Percentiles rank a stretch among this genome's conserved stretches.
These are phyloP conservation scores for Mamestra configurata DNA, from an alignment of 1,140 invertebrate species.

Conservation along the genomic window DNA sequence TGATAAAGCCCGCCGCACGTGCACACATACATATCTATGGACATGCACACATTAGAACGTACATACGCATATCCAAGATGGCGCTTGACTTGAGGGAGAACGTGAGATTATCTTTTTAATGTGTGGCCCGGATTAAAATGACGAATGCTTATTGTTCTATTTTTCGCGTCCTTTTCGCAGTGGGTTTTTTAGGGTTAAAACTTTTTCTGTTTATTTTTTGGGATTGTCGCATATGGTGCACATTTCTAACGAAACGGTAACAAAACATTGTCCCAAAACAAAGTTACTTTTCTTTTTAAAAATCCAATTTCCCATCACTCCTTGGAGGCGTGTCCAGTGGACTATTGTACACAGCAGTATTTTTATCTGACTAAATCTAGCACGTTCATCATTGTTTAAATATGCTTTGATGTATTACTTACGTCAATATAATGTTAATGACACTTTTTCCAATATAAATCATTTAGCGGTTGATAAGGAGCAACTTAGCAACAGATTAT, in stretches of 20 bases:
- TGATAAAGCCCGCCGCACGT: constrained; percentile 74
- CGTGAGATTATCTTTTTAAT: constrained; percentile 55
- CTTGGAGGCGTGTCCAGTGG: too few relatives aligned
- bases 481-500: neutral
- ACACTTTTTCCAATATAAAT: neutral
- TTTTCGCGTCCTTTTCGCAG: constrained; percentile 32
- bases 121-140: constrained; percentile 55
- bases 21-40: constrained; percentile 64
- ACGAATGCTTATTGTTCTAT: constrained; percentile 55
- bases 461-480: neutral
- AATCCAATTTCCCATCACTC: too few relatives aligned
- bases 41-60: neutral
- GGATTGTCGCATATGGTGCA: neutral
- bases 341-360: too few relatives aligned
- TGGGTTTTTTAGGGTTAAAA: constrained; percentile 24
- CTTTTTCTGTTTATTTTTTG: constrained; percentile 5
- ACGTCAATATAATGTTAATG: neutral
- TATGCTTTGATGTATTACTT: neutral
- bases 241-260: neutral
- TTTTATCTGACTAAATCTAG: neutral
- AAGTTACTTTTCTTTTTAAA: too few relatives aligned
- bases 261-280: neutral
- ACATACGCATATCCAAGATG: constrained; percentile 52
- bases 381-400: neutral
- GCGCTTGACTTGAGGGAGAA: constrained; percentile 50